Evolutionary conservation across 1,140 invertebrate genomes (phyloP), one percentile per base, ranked within the genome.

Genomic region (Neodiprion fabricii): DNA sequence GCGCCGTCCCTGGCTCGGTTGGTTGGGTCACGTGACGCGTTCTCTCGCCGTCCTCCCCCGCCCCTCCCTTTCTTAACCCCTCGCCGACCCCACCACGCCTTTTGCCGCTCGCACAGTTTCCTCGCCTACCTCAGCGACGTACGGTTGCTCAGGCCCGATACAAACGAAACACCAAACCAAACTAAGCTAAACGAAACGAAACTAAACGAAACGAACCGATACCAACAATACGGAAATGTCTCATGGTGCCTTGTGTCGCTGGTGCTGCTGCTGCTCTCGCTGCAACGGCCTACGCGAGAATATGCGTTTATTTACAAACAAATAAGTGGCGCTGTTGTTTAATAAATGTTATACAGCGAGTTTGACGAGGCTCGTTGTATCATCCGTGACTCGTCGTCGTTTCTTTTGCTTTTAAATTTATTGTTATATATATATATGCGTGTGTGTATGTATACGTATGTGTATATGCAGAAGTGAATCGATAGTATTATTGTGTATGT

Each of bases 11-110:
- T 61, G 53, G 11, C 4, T 61, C 53, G 11, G 53, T 17, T 11
- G 4, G 11, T 7, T 17, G 5, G 53, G 8, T 61, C 53, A 61
- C 53, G 53, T 61, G 53, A 61, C 53, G 74, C 76, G 68, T 72
- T 72, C 73, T 70, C 72, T 72, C 49, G 47, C 75, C 72, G 47
- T 73, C 71, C 79, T 74, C 70, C 69, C 9, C 70, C 47, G n/a
- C 8, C 50, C 53, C 48, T 77, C 50, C 69, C 50, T 70, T n/a
- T 65, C n/a, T 67, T 48, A 47, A 61, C 50, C 14, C 74, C 17
- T 47, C 67, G 7, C 67, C 23, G 61, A 1, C 40, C 21, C 67
- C 40, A 7, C 40, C 17, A 7, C 17, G 28, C 28, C 28, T 65
- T 14, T 47, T 69, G 23, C 67, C 17, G 67, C 14, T 69, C 14